Percentiles rank a stretch among this genome's conserved stretches.
phyloP scores from a whole-genome alignment of 2,888 invertebrate genomes.

The Orthosia gracilis region DNA sequence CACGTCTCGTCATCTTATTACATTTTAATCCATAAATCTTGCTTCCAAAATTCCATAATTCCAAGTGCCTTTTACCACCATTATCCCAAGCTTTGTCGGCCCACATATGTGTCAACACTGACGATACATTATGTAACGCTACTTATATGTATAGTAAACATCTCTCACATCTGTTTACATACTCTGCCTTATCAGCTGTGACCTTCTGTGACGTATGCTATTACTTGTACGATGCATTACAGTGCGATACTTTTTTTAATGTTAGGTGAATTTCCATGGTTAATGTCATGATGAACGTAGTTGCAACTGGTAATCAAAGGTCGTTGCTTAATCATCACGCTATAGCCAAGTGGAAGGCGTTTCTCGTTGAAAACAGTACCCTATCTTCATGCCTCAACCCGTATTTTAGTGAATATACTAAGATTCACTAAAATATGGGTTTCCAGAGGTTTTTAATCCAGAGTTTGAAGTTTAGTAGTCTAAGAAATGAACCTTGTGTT shows the following conservation, averaged over 20 bases:
- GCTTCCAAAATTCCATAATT: neutral
- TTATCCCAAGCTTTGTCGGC: neutral
- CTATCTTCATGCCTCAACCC: too few species aligned
- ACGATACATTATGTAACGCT: conserved; percentile 21
- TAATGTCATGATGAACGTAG: neutral
- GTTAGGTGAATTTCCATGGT: neutral
- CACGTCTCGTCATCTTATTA: too few species aligned
- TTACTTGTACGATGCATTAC: conserved; percentile 13
- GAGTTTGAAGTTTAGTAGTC: too few species aligned
- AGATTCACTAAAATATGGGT: too few species aligned
- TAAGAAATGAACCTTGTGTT: too few species aligned
- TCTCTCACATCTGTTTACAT: conserved; percentile 38
- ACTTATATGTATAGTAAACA: conserved; percentile 31
- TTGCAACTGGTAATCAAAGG: neutral
- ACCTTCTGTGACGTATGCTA: conserved; percentile 45
- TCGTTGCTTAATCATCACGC: neutral
- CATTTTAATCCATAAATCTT: neutral
- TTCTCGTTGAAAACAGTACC: too few species aligned
- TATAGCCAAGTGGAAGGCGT: neutral
- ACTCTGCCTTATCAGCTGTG: conserved; percentile 50
- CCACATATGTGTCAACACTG: conserved; percentile 10
- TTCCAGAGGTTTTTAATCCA: too few species aligned
- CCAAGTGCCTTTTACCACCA: conserved; percentile 6
- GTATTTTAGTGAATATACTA: too few species aligned
- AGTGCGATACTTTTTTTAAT: conserved; percentile 20